Evolutionary conservation across 1,140 invertebrate genomes (phyloP).

Genomic region (Mesaphorura yosii): DNA sequence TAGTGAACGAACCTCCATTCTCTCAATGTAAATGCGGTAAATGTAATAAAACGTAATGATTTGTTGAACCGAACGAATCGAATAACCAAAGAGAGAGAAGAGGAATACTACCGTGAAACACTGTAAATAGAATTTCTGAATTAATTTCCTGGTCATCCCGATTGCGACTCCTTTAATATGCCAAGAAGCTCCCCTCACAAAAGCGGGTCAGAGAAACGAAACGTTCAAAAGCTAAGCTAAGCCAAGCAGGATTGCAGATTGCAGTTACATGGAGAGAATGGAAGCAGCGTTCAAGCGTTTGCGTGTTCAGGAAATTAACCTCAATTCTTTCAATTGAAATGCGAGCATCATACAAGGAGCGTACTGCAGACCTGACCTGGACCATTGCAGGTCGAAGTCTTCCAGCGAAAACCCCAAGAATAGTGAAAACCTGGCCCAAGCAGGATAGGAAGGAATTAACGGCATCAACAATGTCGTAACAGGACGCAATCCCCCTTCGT

Average conservation of each 20-base stretch:
- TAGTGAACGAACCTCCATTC: constrained; percentile 17
- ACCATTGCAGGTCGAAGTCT: constrained; percentile 30
- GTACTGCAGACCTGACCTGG: constrained; percentile 13
- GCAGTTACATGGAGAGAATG: neutral
- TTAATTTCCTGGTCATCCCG: no score
- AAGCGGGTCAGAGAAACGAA: neutral
- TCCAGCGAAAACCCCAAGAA: constrained; percentile 18
- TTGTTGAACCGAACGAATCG: constrained; percentile 19
- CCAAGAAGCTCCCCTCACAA: constrained; percentile 1
- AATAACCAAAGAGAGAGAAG: constrained; percentile 26
- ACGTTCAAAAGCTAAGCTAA: no score
- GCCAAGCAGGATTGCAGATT: neutral
- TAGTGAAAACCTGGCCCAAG: constrained; percentile 37
- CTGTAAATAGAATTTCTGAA: no score
- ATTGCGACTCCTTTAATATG: no score
- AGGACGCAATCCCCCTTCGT: no score
- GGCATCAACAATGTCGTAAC: no score
- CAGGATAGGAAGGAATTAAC: no score
- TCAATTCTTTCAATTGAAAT: constrained; percentile 30
- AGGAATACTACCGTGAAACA: constrained; percentile 27
- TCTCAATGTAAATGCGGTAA: constrained; percentile 14
- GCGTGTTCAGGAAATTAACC: constrained; percentile 34
- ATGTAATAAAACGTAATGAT: constrained; percentile 10
- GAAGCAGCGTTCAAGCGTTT: no score
- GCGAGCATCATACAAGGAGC: constrained; percentile 18